These are phyloP conservation scores for Eufriesea mexicana DNA, from an alignment of 1,140 invertebrate species.

Conservation along the genomic window DNA sequence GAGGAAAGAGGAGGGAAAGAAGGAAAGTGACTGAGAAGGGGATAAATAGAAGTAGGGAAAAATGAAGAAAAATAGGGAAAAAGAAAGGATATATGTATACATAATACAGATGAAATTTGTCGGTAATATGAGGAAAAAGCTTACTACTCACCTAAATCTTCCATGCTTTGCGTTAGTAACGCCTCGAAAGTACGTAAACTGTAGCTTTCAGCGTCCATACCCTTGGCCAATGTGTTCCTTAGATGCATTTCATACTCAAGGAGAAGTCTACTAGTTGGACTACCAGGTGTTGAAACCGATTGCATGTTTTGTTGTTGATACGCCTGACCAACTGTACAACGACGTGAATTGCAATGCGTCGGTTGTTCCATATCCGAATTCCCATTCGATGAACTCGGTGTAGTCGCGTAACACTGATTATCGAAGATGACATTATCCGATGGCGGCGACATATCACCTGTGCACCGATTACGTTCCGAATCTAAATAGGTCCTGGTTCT, in stretches of 20 bases:
- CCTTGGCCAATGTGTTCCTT: conserved; percentile 95
- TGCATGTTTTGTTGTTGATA: conserved; percentile 83
- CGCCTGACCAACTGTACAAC: conserved; percentile 78
- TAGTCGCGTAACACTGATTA: conserved; percentile 96
- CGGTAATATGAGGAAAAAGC: not conserved
- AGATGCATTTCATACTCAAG: conserved; percentile 98
- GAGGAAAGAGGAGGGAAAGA: too few species aligned
- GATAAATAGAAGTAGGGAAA: not conserved
- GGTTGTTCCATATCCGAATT: conserved; percentile 93
- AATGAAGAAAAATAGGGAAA: too few species aligned
- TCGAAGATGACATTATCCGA: conserved; percentile 96
- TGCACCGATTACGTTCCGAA: conserved; percentile 88
- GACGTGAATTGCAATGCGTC: conserved; percentile 85
- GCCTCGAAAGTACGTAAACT: conserved; percentile 97
- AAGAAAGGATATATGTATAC: not conserved
- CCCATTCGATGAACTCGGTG: conserved; percentile 94
- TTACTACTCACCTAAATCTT: conserved; percentile 90
- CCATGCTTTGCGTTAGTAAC: conserved; percentile 95
- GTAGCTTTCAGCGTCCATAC: conserved; percentile 97
- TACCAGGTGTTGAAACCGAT: conserved; percentile 88
- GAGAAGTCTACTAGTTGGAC: conserved; percentile 92
- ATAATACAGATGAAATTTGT: not conserved
- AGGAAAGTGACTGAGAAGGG: not conserved
- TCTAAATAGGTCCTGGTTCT: conserved; percentile 90
- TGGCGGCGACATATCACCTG: conserved; percentile 91